phyloP scores from a whole-genome alignment of 1,140 invertebrate species.

The Ceratina australensis region DNA sequence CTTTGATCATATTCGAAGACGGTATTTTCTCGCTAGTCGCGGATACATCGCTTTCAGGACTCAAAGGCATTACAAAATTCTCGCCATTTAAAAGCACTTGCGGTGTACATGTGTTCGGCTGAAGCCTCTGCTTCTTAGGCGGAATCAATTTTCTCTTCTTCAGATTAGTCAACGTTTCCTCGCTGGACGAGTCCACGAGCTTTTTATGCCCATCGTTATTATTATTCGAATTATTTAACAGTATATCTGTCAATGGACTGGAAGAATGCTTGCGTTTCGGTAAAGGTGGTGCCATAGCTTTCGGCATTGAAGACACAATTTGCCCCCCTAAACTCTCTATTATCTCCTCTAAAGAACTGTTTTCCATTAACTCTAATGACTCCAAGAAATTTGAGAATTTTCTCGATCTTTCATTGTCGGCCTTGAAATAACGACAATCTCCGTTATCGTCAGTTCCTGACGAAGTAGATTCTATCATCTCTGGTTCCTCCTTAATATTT shows the following conservation, averaged over 20 bases:
- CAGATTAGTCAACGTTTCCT: constrained; percentile 49
- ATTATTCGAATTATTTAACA: constrained; percentile 72
- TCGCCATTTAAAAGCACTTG: constrained; percentile 71
- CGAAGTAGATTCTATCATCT: constrained; percentile 26
- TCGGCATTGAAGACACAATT: constrained; percentile 52
- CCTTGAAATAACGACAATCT: constrained; percentile 69
- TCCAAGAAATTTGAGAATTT: constrained; percentile 66
- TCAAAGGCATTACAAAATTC: constrained; percentile 77
- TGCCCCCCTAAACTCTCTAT: constrained; percentile 63
- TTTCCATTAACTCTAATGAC: constrained; percentile 45
- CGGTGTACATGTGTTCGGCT: constrained; percentile 45
- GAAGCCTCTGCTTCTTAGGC: constrained; percentile 65
- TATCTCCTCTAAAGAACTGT: constrained; percentile 61
- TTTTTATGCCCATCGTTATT: constrained; percentile 70
- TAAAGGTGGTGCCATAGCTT: constrained; percentile 68
- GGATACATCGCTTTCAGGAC: constrained; percentile 78
- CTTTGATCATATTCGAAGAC: constrained; percentile 65
- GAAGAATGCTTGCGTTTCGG: constrained; percentile 69
- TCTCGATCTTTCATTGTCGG: constrained; percentile 59
- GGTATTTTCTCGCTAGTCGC: constrained; percentile 73
- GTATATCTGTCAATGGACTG: constrained; percentile 72
- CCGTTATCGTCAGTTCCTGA: constrained; percentile 49
- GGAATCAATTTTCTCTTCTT: constrained; percentile 71
- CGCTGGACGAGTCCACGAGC: constrained; percentile 35
- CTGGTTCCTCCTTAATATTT: background rate